Conservation (phyloP, 2,888 invertebrate genomes). For the Alloplasta piceator region DNA sequence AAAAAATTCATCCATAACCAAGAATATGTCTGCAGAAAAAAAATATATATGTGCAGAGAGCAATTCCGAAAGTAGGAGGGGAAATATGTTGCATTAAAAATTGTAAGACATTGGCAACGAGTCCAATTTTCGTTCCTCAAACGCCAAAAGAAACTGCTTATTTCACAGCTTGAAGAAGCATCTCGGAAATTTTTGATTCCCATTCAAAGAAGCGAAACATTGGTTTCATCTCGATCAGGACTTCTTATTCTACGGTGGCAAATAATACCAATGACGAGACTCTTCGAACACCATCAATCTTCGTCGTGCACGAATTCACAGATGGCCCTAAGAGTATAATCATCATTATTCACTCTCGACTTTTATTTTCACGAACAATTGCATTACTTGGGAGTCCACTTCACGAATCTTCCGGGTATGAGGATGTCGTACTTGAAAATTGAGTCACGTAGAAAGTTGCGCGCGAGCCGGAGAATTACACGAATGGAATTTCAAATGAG, state of each 20-base stretch:
- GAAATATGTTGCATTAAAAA: slow-evolving; percentile 17
- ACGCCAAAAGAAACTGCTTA: background rate
- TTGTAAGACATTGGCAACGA: background rate
- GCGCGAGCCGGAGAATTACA: slow-evolving; percentile 26
- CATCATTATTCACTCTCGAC: background rate
- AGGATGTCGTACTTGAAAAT: slow-evolving; percentile 28
- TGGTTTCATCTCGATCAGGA: background rate
- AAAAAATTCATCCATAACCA: slow-evolving; percentile 9
- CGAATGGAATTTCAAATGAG: slow-evolving; percentile 55
- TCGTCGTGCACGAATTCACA: background rate
- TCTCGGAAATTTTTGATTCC: too few relatives aligned
- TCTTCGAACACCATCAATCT: background rate
- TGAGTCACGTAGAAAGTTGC: slow-evolving; percentile 56
- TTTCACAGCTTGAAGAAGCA: too few relatives aligned
- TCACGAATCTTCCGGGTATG: too few relatives aligned
- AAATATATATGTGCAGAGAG: background rate
- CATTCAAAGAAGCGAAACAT: too few relatives aligned
- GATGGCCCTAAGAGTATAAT: background rate
- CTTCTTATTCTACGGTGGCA: background rate
- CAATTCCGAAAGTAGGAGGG: background rate
- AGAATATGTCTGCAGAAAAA: slow-evolving; percentile 10
- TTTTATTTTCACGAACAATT: too few relatives aligned
- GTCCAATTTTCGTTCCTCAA: background rate
- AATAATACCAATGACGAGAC: background rate
- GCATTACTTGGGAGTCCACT: too few relatives aligned